These are phyloP conservation scores for Cyphomyrus plagiostoma DNA, from an alignment of 2,113 vertebrate genomes.

Conservation along the genomic window DNA sequence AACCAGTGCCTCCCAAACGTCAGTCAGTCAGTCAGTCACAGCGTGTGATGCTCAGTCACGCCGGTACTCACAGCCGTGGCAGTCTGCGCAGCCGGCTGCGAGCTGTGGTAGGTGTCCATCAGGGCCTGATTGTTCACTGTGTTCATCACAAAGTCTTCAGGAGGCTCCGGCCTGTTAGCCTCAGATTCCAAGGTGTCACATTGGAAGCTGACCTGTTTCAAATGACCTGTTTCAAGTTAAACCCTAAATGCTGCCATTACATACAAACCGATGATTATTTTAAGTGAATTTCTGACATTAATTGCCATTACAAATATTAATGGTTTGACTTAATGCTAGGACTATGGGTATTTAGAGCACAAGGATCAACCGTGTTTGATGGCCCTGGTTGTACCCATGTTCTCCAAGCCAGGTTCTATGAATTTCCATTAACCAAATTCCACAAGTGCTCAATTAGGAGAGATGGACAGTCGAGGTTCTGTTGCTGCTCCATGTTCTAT, in stretches of 20 bases:
- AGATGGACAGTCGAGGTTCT: background rate
- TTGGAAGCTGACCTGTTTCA: constrained; percentile 21
- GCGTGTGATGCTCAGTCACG: too few relatives aligned
- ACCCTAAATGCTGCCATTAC: background rate
- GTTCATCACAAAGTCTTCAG: constrained; percentile 56
- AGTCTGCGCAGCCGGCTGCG: constrained; percentile 48
- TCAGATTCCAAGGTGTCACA: constrained; percentile 51
- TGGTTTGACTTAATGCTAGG: background rate
- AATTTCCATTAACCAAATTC: background rate
- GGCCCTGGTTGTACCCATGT: background rate
- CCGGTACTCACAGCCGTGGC: constrained; percentile 57
- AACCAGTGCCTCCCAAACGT: background rate
- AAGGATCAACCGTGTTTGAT: background rate
- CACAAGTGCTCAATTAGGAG: background rate
- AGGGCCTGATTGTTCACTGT: constrained; percentile 67
- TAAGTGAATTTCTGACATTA: background rate
- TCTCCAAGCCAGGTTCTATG: background rate
- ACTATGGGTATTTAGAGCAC: background rate
- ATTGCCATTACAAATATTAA: background rate
- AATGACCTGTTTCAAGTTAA: background rate
- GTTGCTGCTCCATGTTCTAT: background rate
- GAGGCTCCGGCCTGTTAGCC: constrained; percentile 44
- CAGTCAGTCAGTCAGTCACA: background rate
- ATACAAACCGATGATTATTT: background rate
- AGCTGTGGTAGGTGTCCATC: constrained; percentile 66